Conservation (phyloP, 2,797 vertebrate species). For the Tadarida brasiliensis region DNA sequence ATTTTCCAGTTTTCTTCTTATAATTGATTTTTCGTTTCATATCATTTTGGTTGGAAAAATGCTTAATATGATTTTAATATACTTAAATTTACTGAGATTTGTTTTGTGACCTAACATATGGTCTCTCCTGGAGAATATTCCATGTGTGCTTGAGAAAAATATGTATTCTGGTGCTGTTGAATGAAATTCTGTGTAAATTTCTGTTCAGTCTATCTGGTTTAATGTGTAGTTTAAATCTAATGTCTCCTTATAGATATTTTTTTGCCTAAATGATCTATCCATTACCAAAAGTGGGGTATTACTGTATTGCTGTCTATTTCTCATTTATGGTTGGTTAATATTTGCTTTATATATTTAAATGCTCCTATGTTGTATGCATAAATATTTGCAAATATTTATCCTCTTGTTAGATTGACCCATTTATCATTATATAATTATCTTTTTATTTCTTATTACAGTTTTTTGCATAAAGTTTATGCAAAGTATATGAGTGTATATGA, state of each 20-base stretch:
- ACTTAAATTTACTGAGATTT: not conserved
- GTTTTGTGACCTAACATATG: not conserved
- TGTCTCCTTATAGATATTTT: not conserved
- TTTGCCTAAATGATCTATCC: not conserved
- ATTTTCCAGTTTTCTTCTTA: not conserved
- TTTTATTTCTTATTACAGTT: not conserved
- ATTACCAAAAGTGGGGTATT: not conserved
- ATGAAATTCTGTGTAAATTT: not conserved
- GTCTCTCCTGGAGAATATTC: too few species aligned
- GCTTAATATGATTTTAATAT: not conserved
- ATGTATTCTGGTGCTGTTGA: not conserved
- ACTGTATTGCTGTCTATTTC: not conserved
- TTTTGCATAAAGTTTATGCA: not conserved
- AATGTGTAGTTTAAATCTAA: not conserved
- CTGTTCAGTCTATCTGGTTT: not conserved
- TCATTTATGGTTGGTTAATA: not conserved
- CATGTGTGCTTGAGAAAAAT: too few species aligned
- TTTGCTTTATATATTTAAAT: not conserved
- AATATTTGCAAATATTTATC: not conserved
- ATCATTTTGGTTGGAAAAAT: not conserved
- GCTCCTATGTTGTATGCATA: not conserved
- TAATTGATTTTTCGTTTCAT: not conserved
- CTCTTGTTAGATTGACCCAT: not conserved
- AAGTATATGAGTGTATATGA: too few species aligned
- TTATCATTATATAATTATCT: not conserved